A percentile compares a stretch with the other conserved stretches of the same genome.
Evolutionary conservation across 1,140 invertebrate species (phyloP).

Genomic region (Grapholita molesta): DNA sequence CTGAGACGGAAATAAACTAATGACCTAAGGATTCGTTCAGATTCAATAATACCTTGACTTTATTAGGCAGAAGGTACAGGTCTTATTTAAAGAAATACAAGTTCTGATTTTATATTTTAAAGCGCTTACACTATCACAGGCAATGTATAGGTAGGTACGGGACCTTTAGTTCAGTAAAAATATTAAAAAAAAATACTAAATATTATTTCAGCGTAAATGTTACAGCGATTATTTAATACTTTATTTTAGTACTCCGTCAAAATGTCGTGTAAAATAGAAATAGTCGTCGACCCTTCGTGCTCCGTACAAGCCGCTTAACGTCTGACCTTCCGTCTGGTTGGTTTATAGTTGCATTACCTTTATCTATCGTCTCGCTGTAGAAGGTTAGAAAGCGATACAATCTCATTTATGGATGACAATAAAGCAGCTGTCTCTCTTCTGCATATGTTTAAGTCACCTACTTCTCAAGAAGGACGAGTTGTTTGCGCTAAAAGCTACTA

Average conservation of each 20-base stretch:
- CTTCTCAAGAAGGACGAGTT: background rate
- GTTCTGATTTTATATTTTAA: no score
- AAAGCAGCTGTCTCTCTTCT: background rate
- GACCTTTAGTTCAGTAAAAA: no score
- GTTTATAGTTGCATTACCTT: background rate
- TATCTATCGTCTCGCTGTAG: background rate
- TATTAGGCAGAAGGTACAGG: no score
- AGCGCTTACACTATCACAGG: no score
- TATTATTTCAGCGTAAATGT: background rate
- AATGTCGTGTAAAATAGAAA: background rate
- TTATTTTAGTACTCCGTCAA: background rate
- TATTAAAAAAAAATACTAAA: no score
- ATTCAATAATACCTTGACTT: no score
- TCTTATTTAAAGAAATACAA: no score
- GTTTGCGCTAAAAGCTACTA: no score
- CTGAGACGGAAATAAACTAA: no score
- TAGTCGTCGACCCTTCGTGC: background rate
- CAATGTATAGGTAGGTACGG: no score
- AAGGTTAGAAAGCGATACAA: background rate
- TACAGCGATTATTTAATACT: background rate
- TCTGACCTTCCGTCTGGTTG: background rate
- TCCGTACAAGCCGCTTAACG: background rate
- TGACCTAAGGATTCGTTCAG: no score
- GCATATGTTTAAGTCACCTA: background rate
- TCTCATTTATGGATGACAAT: background rate